A percentile compares a stretch with the other conserved stretches of the same genome.
These are phyloP conservation scores for Rhinatrema bivittatum DNA, from an alignment of 2,797 vertebrate species.

Conservation along the genomic window DNA sequence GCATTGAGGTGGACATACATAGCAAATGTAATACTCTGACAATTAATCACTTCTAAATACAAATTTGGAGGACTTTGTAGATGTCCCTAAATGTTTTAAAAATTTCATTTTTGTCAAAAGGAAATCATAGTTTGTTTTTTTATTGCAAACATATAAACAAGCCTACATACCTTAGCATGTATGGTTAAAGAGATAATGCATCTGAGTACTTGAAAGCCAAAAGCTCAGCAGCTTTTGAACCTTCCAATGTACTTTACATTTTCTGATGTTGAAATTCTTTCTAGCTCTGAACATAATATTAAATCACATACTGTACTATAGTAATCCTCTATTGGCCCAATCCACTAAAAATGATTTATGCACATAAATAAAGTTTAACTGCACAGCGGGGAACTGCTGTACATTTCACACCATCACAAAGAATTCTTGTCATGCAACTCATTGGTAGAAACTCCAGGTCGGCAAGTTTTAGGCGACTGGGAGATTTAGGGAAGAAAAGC, in stretches of 20 bases:
- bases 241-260: not conserved
- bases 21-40: too few species aligned
- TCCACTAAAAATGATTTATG: constrained; percentile 39
- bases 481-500: constrained; percentile 34
- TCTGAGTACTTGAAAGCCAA: too few species aligned
- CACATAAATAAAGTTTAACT: constrained; percentile 30
- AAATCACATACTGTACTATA: constrained; percentile 24
- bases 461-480: constrained; percentile 18
- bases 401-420: constrained; percentile 28
- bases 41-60: too few species aligned
- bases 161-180: too few species aligned
- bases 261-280: constrained; percentile 21
- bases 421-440: constrained; percentile 27
- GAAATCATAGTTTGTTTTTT: too few species aligned
- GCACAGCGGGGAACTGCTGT: constrained; percentile 25
- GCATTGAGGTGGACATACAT: too few species aligned
- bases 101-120: too few species aligned
- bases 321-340: constrained; percentile 34
- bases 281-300: constrained; percentile 17
- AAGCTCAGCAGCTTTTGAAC: not conserved
- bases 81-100: too few species aligned
- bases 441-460: constrained; percentile 22
- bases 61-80: too few species aligned
- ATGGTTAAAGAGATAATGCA: too few species aligned
- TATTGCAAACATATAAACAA: too few species aligned